Evolutionary conservation across 2,113 vertebrate genomes (phyloP).

Genomic region (Epinephelus lanceolatus): DNA sequence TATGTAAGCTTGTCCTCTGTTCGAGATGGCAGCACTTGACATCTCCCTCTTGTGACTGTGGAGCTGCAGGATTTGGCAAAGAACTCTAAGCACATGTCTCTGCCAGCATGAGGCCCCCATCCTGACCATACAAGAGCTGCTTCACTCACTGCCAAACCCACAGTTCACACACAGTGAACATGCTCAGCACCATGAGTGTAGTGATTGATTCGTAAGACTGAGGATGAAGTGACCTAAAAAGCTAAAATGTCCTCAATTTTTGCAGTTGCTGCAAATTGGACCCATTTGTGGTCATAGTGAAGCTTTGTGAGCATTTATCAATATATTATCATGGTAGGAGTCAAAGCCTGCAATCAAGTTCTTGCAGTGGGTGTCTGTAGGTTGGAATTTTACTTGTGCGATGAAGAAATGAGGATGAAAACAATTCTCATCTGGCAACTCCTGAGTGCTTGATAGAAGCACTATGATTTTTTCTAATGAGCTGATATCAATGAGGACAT

Average conservation of each 20-base stretch:
- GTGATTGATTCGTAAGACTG: conserved; percentile 34
- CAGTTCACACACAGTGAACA: conserved; percentile 34
- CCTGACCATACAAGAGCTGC: conserved; percentile 44
- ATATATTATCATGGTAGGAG: neutral
- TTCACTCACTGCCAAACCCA: conserved; percentile 44
- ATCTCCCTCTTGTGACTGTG: conserved; percentile 32
- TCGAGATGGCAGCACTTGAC: conserved; percentile 19
- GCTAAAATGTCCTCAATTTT: conserved; percentile 5
- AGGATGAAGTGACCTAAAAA: conserved; percentile 35
- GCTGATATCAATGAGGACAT: conserved; percentile 29
- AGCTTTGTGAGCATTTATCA: neutral
- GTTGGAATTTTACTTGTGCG: neutral
- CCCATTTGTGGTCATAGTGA: neutral
- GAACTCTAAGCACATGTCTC: conserved; percentile 55
- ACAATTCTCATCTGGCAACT: neutral
- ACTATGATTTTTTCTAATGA: conserved; percentile 50
- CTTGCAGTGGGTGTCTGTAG: conserved; percentile 7
- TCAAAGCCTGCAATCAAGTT: conserved; percentile 16
- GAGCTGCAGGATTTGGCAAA: conserved; percentile 55
- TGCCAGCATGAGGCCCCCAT: conserved; percentile 45
- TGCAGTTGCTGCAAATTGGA: neutral
- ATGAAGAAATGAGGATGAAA: neutral
- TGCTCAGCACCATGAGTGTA: conserved; percentile 18
- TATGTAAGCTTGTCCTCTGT: conserved; percentile 16
- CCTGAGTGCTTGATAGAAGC: conserved; percentile 35